phyloP scores from a whole-genome alignment of 1,140 invertebrate genomes.

The Maconellicoccus hirsutus region DNA sequence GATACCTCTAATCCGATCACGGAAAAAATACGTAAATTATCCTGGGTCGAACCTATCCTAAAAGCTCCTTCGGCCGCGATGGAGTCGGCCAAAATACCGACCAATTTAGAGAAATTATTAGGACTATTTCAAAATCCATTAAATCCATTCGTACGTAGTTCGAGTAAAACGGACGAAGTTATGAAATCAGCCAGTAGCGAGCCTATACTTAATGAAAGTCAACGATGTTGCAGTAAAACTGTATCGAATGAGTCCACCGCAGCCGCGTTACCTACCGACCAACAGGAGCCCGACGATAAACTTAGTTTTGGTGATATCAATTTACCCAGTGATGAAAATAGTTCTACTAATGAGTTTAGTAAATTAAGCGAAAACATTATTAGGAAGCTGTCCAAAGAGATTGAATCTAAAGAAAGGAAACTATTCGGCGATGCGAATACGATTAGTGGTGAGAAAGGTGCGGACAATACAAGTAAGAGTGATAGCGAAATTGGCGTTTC shows the following conservation, averaged over 20 bases:
- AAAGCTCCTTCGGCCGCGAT: not conserved
- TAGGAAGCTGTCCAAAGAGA: not conserved
- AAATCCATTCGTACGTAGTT: constrained; percentile 25
- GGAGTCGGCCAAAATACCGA: constrained; percentile 25
- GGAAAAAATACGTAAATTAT: constrained; percentile 27
- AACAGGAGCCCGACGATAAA: not conserved
- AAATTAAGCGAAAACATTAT: constrained; percentile 1
- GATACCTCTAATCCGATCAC: not conserved
- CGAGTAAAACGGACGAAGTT: not conserved
- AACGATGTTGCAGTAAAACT: not conserved
- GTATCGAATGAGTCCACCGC: not conserved
- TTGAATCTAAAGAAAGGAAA: not conserved
- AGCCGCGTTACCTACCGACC: not conserved
- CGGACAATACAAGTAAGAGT: not conserved
- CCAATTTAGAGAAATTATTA: constrained; percentile 31
- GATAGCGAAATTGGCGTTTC: not conserved
- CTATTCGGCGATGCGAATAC: not conserved
- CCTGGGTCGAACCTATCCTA: constrained; percentile 26
- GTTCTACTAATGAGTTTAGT: not conserved
- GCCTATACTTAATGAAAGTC: not conserved
- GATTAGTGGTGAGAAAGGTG: not conserved
- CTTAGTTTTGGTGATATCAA: not conserved
- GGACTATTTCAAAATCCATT: constrained; percentile 32
- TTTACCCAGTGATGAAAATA: not conserved
- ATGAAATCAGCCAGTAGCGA: not conserved